Conservation (phyloP, 2,888 invertebrate genomes). For the Hirtodrosophila histrioides region DNA sequence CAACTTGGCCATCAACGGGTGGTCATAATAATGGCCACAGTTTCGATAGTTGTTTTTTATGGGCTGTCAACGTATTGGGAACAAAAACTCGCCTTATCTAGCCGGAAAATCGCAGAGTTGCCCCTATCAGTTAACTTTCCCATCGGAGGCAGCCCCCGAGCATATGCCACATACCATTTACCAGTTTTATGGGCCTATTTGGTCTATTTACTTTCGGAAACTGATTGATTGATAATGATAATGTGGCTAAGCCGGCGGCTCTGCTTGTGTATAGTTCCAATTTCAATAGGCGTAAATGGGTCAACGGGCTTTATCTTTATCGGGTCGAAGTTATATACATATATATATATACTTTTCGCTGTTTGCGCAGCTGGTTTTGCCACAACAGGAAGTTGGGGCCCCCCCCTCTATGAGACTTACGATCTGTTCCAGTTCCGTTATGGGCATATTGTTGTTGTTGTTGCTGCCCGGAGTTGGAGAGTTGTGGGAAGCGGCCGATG, state of each 20-base stretch:
- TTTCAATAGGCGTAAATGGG: slow-evolving; percentile 57
- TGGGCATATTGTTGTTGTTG: slow-evolving; percentile 85
- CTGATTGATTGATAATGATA: slow-evolving; percentile 65
- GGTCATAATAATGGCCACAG: slow-evolving; percentile 34
- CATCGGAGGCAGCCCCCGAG: slow-evolving; percentile 7
- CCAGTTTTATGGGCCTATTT: slow-evolving; percentile 13
- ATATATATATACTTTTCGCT: slow-evolving; percentile 4
- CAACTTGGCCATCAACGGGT: slow-evolving; percentile 59
- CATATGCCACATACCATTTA: slow-evolving; percentile 12
- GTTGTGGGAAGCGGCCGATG: slow-evolving; percentile 72
- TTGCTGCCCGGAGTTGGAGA: slow-evolving; percentile 83
- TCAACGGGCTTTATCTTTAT: slow-evolving; percentile 68
- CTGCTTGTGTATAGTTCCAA: slow-evolving; percentile 23
- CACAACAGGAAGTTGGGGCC: slow-evolving; percentile 52
- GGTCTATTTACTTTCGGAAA: slow-evolving; percentile 48
- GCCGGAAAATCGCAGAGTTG: slow-evolving; percentile 25
- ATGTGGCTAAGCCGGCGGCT: slow-evolving; percentile 45
- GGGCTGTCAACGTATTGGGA: neutral
- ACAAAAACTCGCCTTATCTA: slow-evolving; percentile 53
- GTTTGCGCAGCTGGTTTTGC: slow-evolving; percentile 65
- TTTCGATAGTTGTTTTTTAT: slow-evolving; percentile 52
- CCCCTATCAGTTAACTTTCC: slow-evolving; percentile 47
- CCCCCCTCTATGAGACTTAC: slow-evolving; percentile 85
- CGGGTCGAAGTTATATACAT: neutral
- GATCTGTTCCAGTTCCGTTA: slow-evolving; percentile 89